Conservation (phyloP, 2,113 vertebrate genomes). For the Laticauda colubrina region DNA sequence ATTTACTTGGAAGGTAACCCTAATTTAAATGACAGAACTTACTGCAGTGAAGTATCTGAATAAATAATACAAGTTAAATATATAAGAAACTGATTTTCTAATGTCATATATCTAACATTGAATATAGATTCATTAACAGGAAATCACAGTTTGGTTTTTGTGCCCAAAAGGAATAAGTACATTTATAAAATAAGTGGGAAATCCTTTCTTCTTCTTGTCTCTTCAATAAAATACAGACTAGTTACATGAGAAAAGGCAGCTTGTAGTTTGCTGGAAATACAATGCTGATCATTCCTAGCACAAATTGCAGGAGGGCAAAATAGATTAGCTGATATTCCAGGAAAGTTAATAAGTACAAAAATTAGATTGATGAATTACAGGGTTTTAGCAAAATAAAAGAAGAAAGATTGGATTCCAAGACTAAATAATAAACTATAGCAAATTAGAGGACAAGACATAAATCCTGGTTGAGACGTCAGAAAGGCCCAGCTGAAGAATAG, state of each 20-base stretch:
- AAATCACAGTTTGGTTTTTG: not conserved
- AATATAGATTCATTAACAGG: not conserved
- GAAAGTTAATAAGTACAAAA: not conserved
- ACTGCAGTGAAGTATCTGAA: not conserved
- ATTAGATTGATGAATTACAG: not conserved
- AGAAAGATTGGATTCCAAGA: not conserved
- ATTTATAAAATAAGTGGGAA: not conserved
- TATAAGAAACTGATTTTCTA: not conserved
- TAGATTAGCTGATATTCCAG: not conserved
- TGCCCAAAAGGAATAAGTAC: not conserved
- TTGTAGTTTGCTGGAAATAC: not conserved
- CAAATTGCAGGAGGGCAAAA: not conserved
- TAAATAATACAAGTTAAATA: not conserved
- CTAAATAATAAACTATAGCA: not conserved
- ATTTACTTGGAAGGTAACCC: not conserved
- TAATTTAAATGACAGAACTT: not conserved
- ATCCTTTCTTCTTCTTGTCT: not conserved
- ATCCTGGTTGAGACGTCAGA: not conserved
- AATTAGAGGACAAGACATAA: not conserved
- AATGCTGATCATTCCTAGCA: not conserved
- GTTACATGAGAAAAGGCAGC: not conserved
- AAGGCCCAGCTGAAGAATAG: not conserved
- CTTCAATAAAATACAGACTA: not conserved
- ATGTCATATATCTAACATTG: not conserved
- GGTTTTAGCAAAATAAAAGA: not conserved